Conservation (phyloP, 2,797 vertebrate genomes). For the Bovichtus diacanthus region DNA sequence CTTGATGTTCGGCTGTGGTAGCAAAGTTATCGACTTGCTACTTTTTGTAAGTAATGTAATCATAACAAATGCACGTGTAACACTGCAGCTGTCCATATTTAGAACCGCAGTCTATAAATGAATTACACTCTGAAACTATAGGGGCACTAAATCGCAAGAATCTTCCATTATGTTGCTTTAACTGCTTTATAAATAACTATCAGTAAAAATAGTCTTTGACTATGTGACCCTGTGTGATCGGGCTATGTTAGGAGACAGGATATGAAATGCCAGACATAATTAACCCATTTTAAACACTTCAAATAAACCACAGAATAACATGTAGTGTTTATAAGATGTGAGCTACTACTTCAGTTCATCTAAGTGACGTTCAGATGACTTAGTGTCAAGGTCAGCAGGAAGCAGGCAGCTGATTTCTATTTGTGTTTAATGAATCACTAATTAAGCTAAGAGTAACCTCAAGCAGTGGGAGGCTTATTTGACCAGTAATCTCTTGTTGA, state of each 20-base stretch:
- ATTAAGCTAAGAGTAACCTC: slow-evolving; percentile 14
- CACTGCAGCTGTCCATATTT: too few species aligned
- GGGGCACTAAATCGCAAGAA: too few species aligned
- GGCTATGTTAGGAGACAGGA: background rate
- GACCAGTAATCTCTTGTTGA: background rate
- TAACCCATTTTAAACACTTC: background rate
- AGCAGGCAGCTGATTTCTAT: slow-evolving; percentile 73
- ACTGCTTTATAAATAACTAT: slow-evolving; percentile 39
- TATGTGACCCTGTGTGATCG: slow-evolving; percentile 28
- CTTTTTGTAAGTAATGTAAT: too few species aligned
- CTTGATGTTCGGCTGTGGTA: too few species aligned
- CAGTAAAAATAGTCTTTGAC: slow-evolving; percentile 41
- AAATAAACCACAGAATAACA: slow-evolving; percentile 6
- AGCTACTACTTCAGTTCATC: slow-evolving; percentile 29
- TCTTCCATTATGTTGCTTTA: background rate
- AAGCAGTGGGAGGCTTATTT: background rate
- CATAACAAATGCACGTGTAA: too few species aligned
- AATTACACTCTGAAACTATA: too few species aligned
- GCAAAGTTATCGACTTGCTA: too few species aligned
- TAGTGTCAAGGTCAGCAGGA: slow-evolving; percentile 60
- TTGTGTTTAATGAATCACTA: slow-evolving; percentile 74
- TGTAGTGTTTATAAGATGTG: background rate
- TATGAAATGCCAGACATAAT: slow-evolving; percentile 17
- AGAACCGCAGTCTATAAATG: too few species aligned
- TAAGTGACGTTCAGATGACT: slow-evolving; percentile 39